These are phyloP conservation scores for Unio pictorum DNA, from an alignment of 2,888 invertebrate species.

Conservation along the genomic window DNA sequence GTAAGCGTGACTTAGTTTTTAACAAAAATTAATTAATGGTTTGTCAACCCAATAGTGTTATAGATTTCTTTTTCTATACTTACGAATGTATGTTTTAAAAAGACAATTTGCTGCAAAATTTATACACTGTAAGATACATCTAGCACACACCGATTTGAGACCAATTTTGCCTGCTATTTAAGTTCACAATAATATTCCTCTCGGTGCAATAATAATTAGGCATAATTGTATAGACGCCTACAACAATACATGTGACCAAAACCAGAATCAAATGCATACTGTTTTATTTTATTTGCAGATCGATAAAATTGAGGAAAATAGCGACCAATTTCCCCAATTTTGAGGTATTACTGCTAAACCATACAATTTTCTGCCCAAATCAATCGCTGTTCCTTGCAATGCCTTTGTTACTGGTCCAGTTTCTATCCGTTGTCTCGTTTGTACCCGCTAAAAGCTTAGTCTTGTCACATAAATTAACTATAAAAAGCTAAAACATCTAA, in stretches of 20 bases:
- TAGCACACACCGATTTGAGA: too few species aligned
- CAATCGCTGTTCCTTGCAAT: conserved; percentile 36
- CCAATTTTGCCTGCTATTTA: too few species aligned
- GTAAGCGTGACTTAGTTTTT: conserved; percentile 14
- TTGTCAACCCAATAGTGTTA: conserved; percentile 31
- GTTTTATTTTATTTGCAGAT: conserved; percentile 1
- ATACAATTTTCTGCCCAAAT: conserved; percentile 50
- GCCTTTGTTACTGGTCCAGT: conserved; percentile 23
- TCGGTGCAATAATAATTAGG: too few species aligned
- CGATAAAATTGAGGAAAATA: conserved; percentile 57
- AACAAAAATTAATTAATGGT: conserved; percentile 33
- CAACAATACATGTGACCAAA: too few species aligned
- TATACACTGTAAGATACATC: too few species aligned
- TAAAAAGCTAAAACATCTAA: conserved; percentile 52
- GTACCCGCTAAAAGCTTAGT: conserved; percentile 40
- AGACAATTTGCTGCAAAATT: too few species aligned
- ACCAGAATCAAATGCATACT: too few species aligned
- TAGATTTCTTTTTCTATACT: background rate
- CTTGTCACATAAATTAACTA: conserved; percentile 63
- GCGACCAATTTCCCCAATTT: conserved; percentile 55
- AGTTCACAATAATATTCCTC: too few species aligned
- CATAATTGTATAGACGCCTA: too few species aligned
- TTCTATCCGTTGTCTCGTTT: conserved; percentile 37
- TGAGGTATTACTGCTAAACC: conserved; percentile 52
- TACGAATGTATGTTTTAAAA: conserved; percentile 1